Evolutionary conservation across 1,140 invertebrate genomes (phyloP).

Genomic region (Nasonia longicornis): DNA sequence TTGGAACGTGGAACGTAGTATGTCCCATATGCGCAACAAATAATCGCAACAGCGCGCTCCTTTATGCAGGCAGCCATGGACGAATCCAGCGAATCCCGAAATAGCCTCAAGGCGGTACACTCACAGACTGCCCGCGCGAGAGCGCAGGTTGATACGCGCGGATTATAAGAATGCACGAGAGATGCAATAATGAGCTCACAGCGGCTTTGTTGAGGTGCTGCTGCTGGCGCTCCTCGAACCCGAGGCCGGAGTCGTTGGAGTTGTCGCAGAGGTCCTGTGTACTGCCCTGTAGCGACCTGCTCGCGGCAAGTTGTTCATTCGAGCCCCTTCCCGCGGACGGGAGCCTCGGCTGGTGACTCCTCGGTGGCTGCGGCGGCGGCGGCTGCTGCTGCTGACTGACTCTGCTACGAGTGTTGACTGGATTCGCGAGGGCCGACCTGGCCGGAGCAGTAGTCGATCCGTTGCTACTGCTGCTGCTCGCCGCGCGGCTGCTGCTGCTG

Average conservation of each 20-base stretch:
- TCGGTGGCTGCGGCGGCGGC: slow-evolving; percentile 34
- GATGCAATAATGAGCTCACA: slow-evolving; percentile 42
- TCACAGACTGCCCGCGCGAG: no score
- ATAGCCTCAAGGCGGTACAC: no score
- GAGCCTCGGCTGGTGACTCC: slow-evolving; percentile 20
- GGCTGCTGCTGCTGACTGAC: slow-evolving; percentile 46
- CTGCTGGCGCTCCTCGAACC: slow-evolving; percentile 75
- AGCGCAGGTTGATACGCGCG: no score
- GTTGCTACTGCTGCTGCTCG: slow-evolving; percentile 17
- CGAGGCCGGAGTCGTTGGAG: slow-evolving; percentile 86
- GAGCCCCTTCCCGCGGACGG: slow-evolving; percentile 8
- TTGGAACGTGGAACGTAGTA: no score
- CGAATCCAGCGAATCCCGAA: no score
- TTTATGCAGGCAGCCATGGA: no score
- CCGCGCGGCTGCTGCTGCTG: slow-evolving; percentile 27
- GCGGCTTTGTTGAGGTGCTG: slow-evolving; percentile 53
- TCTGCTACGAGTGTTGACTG: slow-evolving; percentile 50
- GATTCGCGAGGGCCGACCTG: slow-evolving; percentile 46
- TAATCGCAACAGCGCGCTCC: no score
- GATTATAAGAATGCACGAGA: background rate
- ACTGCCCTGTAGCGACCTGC: slow-evolving; percentile 52
- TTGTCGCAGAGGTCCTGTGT: slow-evolving; percentile 76
- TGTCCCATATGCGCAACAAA: no score
- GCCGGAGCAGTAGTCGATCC: background rate
- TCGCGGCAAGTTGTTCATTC: slow-evolving; percentile 42